Base-by-base conservation (phyloP, 2,888 invertebrate genomes). In the Apamea anceps region DNA sequence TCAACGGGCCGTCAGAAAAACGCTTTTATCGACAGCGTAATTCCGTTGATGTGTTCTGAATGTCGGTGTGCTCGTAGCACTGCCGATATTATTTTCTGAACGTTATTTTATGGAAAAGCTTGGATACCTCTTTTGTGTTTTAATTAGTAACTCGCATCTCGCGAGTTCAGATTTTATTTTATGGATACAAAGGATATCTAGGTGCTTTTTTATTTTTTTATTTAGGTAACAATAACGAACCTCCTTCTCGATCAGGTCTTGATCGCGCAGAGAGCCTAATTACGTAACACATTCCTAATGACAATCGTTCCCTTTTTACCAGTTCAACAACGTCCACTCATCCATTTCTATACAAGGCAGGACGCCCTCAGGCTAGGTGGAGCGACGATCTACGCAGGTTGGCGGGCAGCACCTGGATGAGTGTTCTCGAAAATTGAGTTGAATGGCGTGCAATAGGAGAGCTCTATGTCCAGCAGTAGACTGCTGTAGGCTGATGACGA, bases 21-120 rank as follows among this genome's bases (percentile, higher is more conserved):
- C 72, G 77, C 86, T 77, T 82, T 86, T 86, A 86, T 82, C 74
- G 86, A 45, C 68, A 54, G 21, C 10, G 72, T 84, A 72, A 84
- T 86, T 86, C 65, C 78, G 74, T 72, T 82, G 77, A 84, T 84
- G 86, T 77, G 63, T 85, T 85, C 37, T n/a, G 86, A 85, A 78
- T 65, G 74, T 70, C 65, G 32, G 66, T 65, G 51, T 37, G 7
- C 7, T 42, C 42, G 42, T 7, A 45, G 71, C 32, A 73, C 42
- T 51, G 37, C 15, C 15, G 68, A 71, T 74, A 81, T 85, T 73
- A 76, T 65, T 62, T 81, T 57, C 28, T 63, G 48, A 48, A 15
- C 25, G 21, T 81, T 48, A n/a, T 77, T 81, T 75, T 84, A 62
- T 28, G 18, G 37, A 42, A 75, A 63, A 62, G 48, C 4, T 82